These are phyloP conservation scores for Phaonia tiefii DNA, from an alignment of 2,888 invertebrate genomes.

Conservation along the genomic window DNA sequence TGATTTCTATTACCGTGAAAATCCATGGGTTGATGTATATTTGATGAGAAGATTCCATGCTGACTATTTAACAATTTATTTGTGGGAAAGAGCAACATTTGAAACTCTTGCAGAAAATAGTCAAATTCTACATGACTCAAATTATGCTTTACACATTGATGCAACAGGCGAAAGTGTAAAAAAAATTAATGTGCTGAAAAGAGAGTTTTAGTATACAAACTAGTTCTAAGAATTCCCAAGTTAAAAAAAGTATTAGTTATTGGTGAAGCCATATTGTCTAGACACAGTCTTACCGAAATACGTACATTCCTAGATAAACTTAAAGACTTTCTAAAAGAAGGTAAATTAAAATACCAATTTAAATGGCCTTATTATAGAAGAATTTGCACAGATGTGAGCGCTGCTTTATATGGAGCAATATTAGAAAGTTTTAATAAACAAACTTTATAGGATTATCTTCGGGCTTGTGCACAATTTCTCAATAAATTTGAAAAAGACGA, in stretches of 20 bases:
- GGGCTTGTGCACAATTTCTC: not conserved
- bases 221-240: too few relatives aligned
- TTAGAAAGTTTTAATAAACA: conserved; percentile 30
- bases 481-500: not conserved
- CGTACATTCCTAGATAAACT: not conserved
- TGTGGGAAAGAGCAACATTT: not conserved
- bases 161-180: too few relatives aligned
- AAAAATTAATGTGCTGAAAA: too few relatives aligned
- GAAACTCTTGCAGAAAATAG: not conserved
- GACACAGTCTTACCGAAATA: not conserved
- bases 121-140: not conserved
- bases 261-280: conserved; percentile 7
- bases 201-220: too few relatives aligned
- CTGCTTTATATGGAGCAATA: conserved; percentile 24
- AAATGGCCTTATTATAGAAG: conserved; percentile 12
- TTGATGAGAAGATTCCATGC: not conserved
- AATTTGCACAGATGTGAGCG: conserved; percentile 10
- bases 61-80: conserved; percentile 9
- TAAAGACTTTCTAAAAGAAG: not conserved
- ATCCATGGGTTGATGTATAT: not conserved
- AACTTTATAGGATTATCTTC: conserved; percentile 1
- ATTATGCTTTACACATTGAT: not conserved
- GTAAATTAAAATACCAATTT: conserved; percentile 4
- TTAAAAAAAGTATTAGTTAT: too few relatives aligned
- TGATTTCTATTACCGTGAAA: not conserved